phyloP scores from a whole-genome alignment of 2,888 invertebrate species.

The Drosophila cognata region DNA sequence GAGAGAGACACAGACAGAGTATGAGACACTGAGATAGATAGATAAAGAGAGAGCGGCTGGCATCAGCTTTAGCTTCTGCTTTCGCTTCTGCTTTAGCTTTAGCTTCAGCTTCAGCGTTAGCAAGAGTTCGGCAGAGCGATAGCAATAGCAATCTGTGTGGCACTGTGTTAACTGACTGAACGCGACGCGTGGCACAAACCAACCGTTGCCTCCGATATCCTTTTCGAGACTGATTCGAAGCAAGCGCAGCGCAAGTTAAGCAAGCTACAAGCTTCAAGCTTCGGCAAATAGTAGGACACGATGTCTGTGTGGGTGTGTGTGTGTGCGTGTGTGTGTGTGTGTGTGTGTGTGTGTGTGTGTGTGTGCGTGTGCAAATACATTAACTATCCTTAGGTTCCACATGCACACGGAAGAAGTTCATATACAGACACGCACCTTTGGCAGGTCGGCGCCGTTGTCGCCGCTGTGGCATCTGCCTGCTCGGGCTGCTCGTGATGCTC shows the following conservation, averaged over 20 bases:
- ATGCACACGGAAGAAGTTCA: constrained; percentile 31
- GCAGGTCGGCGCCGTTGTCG: constrained; percentile 31
- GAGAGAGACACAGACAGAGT: background rate
- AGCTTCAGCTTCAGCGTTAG: background rate
- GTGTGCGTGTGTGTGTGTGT: constrained; percentile 7
- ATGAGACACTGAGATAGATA: background rate
- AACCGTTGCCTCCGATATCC: constrained; percentile 60
- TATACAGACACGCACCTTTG: constrained; percentile 42
- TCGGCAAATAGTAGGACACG: constrained; percentile 55
- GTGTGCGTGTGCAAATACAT: constrained; percentile 17
- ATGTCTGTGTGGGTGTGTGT: constrained; percentile 5
- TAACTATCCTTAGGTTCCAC: constrained; percentile 52
- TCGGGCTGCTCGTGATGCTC: background rate
- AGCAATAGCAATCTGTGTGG: constrained; percentile 2
- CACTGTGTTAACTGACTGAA: background rate
- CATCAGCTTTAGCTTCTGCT: background rate
- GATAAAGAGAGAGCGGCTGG: background rate
- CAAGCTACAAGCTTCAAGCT: constrained; percentile 40
- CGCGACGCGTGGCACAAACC: constrained; percentile 42
- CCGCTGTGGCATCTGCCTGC: constrained; percentile 4
- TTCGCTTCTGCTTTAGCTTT: background rate
- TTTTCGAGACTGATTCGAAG: constrained; percentile 59
- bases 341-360: background rate
- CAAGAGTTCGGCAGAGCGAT: constrained; percentile 4
- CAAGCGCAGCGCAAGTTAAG: constrained; percentile 25